Percentiles rank a stretch among this genome's conserved stretches.
These are phyloP conservation scores for Eufriesea mexicana DNA, from an alignment of 1,140 invertebrate genomes.

Conservation along the genomic window DNA sequence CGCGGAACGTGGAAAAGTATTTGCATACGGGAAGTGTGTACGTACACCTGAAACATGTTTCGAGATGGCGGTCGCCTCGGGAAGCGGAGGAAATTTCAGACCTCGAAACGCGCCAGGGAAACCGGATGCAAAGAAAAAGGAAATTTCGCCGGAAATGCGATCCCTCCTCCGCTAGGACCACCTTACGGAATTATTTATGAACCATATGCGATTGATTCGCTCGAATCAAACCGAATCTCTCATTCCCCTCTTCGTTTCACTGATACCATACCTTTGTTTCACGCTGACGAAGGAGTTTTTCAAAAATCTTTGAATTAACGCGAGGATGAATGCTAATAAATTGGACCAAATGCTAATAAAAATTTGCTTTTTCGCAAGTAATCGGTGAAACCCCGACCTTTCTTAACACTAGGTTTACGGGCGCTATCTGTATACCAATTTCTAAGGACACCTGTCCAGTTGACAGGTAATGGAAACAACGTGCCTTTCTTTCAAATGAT, in stretches of 20 bases:
- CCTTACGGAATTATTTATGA: constrained; percentile 20
- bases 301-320: no score
- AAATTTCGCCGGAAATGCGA: constrained; percentile 2
- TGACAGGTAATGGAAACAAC: no score
- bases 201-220: neutral
- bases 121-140: neutral
- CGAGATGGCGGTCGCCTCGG: neutral
- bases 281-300: neutral
- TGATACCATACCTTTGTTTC: no score
- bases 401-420: no score
- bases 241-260: neutral
- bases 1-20: neutral
- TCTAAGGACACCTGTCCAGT: no score
- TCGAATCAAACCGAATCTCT: neutral
- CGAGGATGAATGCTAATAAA: no score
- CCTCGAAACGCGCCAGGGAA: neutral
- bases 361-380: no score
- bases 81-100: neutral
- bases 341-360: no score
- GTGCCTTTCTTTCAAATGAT: no score
- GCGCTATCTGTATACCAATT: no score
- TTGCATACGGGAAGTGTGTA: neutral
- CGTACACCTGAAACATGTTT: neutral
- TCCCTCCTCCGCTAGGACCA: neutral
- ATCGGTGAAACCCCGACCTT: no score